Evolutionary conservation across 2,113 vertebrate genomes (phyloP), one percentile per base, ranked within the genome.

Genomic region (Apistogramma diplotaenia): DNA sequence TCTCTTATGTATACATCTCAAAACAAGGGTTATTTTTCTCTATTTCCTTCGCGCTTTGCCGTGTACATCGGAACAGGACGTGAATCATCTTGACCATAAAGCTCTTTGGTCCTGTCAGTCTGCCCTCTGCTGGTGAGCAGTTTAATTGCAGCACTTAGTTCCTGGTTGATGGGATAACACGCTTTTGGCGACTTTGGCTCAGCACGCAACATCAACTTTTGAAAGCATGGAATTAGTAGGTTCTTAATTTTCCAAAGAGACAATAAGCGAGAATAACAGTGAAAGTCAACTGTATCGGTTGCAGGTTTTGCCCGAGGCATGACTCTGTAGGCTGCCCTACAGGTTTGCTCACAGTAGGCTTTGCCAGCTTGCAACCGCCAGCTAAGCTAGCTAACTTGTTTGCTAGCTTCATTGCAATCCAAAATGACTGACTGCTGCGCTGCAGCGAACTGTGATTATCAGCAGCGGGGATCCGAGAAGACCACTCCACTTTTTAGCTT

Each of bases 391-490:
- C 90, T 83, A 84, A 86, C 85, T 87, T 31, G 87, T 76, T 86
- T 81, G 90, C 90, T 89, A 90, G 88, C 90, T 88, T 81, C 87
- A 89, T 89, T 91, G 92, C 91, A 87, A 92, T 93, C 91, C 93
- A 95, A 96, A 91, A 97, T 97, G 96, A 96, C 95, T 91, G 96
- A 97, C 87, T 95, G 95, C 95, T 98, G 98, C 90, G 97, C 97
- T 75, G 97, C 97, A 89, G 95, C 95, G 77, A 96, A 96, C 87
- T 98, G 98, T 94, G 97, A 95, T 85, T 95, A 86, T 21, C 79
- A 87, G 31, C 87, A 23, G 78, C 89, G 93, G 87, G 95, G 92
- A 76, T 91, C 95, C 77, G 96, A 94, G n/a, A 89, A 93, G 73
- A 92, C 91, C 65, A 71, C 95, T 80, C 91, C 94, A 49, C 96